Evolutionary conservation across 2,113 vertebrate species (phyloP).

Genomic region (Cephalopholis sonnerati): DNA sequence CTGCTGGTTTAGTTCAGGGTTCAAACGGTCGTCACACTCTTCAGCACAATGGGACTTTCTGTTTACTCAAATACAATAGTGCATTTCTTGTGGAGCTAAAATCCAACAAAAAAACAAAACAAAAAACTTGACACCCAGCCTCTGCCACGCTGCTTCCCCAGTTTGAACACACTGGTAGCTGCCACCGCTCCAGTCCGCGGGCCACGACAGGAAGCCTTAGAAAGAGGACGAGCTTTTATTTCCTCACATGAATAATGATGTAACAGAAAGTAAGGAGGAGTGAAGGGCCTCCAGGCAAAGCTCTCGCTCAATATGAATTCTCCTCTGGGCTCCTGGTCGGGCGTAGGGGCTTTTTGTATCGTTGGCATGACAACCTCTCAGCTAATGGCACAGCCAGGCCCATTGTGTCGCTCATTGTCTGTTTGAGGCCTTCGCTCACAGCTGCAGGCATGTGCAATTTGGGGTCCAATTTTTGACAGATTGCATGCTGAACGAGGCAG

Average conservation of each 20-base stretch:
- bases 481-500: conserved; percentile 20
- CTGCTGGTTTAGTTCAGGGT: conserved; percentile 52
- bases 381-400: conserved; percentile 54
- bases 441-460: conserved; percentile 58
- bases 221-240: neutral
- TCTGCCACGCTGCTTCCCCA: conserved; percentile 19
- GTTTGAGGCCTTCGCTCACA: conserved; percentile 50
- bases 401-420: conserved; percentile 65
- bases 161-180: neutral
- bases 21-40: conserved; percentile 44
- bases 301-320: conserved; percentile 47
- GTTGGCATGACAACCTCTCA: conserved; percentile 77
- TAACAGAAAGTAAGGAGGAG: conserved; percentile 43
- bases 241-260: conserved; percentile 43
- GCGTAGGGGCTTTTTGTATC: conserved; percentile 48
- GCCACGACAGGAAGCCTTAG: neutral
- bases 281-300: conserved; percentile 48
- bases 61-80: conserved; percentile 42
- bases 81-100: conserved; percentile 36
- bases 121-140: conserved; percentile 25
- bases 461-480: conserved; percentile 52
- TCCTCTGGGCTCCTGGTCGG: conserved; percentile 26
- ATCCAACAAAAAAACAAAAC: neutral
- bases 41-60: conserved; percentile 53
- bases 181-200: neutral